These are phyloP conservation scores for Phylloscopus whistleri DNA, from an alignment of 2,113 vertebrate genomes.

Conservation along the genomic window DNA sequence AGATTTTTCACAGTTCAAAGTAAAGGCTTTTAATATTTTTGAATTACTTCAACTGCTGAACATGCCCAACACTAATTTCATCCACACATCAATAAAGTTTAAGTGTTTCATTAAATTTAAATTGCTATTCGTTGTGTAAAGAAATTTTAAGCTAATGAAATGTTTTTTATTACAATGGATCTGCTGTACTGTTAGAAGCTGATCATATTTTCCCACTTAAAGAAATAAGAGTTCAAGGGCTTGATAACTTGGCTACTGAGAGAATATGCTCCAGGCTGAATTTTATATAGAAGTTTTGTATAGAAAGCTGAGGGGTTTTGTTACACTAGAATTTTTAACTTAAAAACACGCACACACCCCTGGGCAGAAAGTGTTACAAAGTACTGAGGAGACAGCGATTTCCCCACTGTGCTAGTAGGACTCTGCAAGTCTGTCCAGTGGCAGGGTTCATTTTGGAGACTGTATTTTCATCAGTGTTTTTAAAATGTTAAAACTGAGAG, in stretches of 20 bases:
- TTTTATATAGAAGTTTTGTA: not conserved
- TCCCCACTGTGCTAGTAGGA: not conserved
- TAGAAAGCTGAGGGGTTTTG: not conserved
- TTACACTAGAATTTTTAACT: not conserved
- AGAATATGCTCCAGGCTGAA: not conserved
- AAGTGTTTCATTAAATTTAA: constrained; percentile 63
- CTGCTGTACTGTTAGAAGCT: not conserved
- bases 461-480: not conserved
- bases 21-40: constrained; percentile 49
- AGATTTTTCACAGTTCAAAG: constrained; percentile 59
- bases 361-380: not conserved
- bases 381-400: not conserved
- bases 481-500: not conserved
- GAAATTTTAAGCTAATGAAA: constrained; percentile 39
- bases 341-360: not conserved
- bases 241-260: constrained; percentile 4
- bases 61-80: constrained; percentile 24
- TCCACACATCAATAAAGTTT: constrained; percentile 42
- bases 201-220: constrained; percentile 28
- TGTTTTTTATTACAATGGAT: constrained; percentile 16
- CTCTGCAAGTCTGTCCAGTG: not conserved
- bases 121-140: not conserved
- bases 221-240: constrained; percentile 28
- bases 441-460: not conserved
- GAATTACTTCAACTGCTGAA: not conserved